phyloP scores from a whole-genome alignment of 2,113 vertebrate genomes.

The Antigone vipio region DNA sequence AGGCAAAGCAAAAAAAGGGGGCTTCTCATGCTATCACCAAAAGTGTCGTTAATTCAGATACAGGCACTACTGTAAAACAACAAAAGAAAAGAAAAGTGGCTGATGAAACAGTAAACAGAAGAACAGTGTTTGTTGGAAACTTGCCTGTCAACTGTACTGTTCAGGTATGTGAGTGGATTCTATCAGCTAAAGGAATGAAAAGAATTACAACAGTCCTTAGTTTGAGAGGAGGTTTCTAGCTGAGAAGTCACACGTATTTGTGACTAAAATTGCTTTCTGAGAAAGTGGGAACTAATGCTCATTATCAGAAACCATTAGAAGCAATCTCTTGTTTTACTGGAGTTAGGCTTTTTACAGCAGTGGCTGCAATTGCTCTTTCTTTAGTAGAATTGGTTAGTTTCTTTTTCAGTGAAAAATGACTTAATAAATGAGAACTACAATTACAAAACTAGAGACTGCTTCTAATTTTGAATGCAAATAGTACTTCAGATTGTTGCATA shows the following conservation, averaged over 20 bases:
- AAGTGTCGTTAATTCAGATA: not conserved
- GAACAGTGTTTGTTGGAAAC: constrained; percentile 93
- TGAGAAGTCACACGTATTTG: not conserved
- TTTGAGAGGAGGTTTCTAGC: not conserved
- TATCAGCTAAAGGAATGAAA: not conserved
- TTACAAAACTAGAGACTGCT: not conserved
- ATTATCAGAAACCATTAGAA: not conserved
- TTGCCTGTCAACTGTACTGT: constrained; percentile 81
- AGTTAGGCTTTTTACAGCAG: not conserved
- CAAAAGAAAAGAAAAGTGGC: constrained; percentile 29
- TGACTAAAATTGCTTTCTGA: not conserved
- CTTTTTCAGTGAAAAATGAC: not conserved
- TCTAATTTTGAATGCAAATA: not conserved
- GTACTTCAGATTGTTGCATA: not conserved
- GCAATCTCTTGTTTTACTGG: not conserved
- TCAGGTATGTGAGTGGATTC: constrained; percentile 73
- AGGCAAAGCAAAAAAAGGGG: constrained; percentile 60
- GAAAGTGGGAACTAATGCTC: not conserved
- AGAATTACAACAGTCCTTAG: not conserved
- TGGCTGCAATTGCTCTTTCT: not conserved
- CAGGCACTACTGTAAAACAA: not conserved
- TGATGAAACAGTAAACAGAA: constrained; percentile 74
- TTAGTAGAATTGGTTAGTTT: not conserved
- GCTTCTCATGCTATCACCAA: not conserved
- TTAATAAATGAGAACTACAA: not conserved